Evolutionary conservation across 2,888 invertebrate species (phyloP), one percentile per base, ranked within the genome.

Genomic region (Pseudococcus jackbeardsleyi): DNA sequence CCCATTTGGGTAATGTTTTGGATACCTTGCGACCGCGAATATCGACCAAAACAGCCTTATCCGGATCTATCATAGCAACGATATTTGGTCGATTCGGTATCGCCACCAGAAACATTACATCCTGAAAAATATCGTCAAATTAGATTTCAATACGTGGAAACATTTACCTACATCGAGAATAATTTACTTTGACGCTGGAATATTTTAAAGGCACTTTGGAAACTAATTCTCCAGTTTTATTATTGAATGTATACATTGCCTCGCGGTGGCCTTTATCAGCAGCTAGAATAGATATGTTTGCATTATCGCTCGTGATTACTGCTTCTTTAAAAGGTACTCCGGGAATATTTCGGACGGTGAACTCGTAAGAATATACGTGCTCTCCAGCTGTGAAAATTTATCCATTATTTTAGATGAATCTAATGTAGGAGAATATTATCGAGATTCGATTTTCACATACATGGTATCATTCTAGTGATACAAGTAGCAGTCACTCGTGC

Each of bases 1-100:
- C 97, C 98, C 98, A 99, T 90, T 97, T 96, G 0, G 96, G 95
- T 17, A 98, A 95, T 0, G 96, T 95, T 86, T 98, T 94, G n/a
- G 98, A 92, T 89, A 97, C 95, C 90, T 96, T 95, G 91, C 98
- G 98, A 22, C 94, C 95, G 91, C 95, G 96, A 89, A 98, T 95
- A 91, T 99, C 98, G 90, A 98, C 92, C 68, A 99, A 95, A 89
- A 95, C 96, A 15, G 96, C 96, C 91, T 98, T 98, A 90, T 98
- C 98, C 11, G 95, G 94, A 87, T 97, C 96, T 5, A 98, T 95
- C 0, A 98, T 94, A 0, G 97, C 98, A 8, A 98, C 94, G 93
- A 97, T 95, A 89, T 96, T 94, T 0, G 95, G 93, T 91, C 96
- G 96, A 91, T 96, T 96, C 0, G 97, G 96, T 92, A 97, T 94